These are phyloP conservation scores for Oncopodura yosiiana DNA, from an alignment of 1,140 invertebrate species.

Conservation along the genomic window DNA sequence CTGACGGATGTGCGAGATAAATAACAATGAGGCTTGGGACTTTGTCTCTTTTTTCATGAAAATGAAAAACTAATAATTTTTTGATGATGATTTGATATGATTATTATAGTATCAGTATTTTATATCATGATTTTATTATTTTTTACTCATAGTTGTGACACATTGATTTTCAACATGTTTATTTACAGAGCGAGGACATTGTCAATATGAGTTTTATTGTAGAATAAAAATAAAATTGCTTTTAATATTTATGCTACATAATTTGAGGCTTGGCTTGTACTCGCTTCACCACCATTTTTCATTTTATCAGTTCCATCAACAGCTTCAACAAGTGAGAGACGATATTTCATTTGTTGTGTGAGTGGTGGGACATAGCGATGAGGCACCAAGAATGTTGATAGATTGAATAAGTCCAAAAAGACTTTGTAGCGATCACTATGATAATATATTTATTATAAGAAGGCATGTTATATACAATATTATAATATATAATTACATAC, in stretches of 20 bases:
- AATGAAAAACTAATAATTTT: too few species aligned
- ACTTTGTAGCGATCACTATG: conserved; percentile 95
- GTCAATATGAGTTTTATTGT: too few species aligned
- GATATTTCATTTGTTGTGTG: conserved; percentile 57
- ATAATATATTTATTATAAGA: conserved; percentile 36
- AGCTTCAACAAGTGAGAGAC: conserved; percentile 40
- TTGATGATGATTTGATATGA: too few species aligned
- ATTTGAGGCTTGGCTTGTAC: neutral
- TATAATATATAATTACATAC: conserved; percentile 45
- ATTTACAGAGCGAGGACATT: too few species aligned
- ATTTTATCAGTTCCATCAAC: conserved; percentile 18
- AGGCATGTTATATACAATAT: neutral
- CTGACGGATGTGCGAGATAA: too few species aligned
- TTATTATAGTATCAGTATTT: too few species aligned
- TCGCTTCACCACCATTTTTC: neutral
- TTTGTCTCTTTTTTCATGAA: too few species aligned
- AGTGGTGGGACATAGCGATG: conserved; percentile 80
- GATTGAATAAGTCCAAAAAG: conserved; percentile 93
- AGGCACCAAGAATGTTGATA: conserved; percentile 91
- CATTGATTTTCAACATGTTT: too few species aligned
- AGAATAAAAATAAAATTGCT: neutral
- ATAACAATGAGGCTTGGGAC: too few species aligned
- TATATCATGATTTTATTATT: too few species aligned
- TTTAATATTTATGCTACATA: neutral
- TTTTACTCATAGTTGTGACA: too few species aligned